Base-by-base conservation (phyloP, 2,888 invertebrate genomes). In the Esperia sulphurella region DNA sequence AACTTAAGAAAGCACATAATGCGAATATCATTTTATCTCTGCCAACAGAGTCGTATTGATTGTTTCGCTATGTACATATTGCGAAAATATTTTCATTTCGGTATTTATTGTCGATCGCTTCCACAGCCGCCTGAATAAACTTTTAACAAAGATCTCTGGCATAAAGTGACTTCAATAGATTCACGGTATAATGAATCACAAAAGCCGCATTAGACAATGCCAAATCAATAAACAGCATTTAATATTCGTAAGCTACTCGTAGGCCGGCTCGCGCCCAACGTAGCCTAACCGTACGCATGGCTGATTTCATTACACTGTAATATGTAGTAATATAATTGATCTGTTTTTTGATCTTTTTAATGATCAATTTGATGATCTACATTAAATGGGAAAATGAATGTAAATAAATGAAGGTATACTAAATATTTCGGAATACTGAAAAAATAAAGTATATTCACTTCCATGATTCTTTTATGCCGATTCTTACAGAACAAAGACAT, bases 171-270 rank as follows among this genome's bases (percentile, higher is more conserved):
- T 59, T 65, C 57, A 65, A 68, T 63, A 62, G 63, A 53, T 63
- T 62, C 52, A 63, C 63, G 62, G 65, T 50, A 55, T 61, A 54
- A 58, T 62, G 60, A 56, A 58, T 59, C 57, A 62, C 63, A 65
- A 68, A 65, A 65, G 71, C 57, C 66, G 62, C 59, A 67, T 73
- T 68, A 67, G 63, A 54, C 56, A 55, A 53, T 57, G 53, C 49
- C 65, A 65, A 61, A 74, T 71, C 70, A 70, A 69, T 73, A 74
- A 62, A 61, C 60, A 68, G 63, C 58, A 66, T 63, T 63, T 52
- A 59, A 65, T 64, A 63, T 65, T 30, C 21, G 21, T 5, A 21
- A 28, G 43, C 8, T n/a, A 14, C n/a, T n/a, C n/a, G n/a, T 8
- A 44, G 28, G 12, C 28, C 41, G 8, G 14, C 21, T 4, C 39